Conservation (phyloP, 23 tunicate genomes). For the Trididemnum miniatum region DNA sequence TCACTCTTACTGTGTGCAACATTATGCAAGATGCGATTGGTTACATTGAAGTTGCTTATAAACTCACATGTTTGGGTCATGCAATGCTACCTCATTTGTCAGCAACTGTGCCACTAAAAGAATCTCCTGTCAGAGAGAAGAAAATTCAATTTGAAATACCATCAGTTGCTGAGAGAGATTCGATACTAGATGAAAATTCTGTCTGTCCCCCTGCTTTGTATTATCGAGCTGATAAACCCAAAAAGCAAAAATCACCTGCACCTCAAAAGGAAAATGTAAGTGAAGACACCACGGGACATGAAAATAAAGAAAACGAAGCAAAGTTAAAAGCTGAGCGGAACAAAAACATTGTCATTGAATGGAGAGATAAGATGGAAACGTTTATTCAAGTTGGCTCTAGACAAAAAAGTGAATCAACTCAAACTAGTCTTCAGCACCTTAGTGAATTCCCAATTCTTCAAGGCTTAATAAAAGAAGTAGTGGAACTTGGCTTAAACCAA, state of each 20-base stretch:
- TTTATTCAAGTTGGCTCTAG: slow-evolving; percentile 6
- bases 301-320: background rate
- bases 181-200: slow-evolving; percentile 9
- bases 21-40: slow-evolving; percentile 56
- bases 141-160: background rate
- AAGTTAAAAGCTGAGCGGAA: background rate
- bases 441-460: slow-evolving; percentile 52
- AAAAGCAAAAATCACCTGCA: background rate
- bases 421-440: slow-evolving; percentile 41
- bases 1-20: slow-evolving; percentile 14
- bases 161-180: background rate
- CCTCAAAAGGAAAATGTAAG: background rate
- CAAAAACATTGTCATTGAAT: background rate
- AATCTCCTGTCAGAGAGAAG: background rate
- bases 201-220: slow-evolving; percentile 53
- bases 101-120: background rate
- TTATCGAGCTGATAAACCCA: slow-evolving; percentile 24
- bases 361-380: slow-evolving; percentile 10
- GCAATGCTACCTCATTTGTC: slow-evolving; percentile 60
- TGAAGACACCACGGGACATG: background rate
- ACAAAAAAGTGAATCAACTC: slow-evolving; percentile 53
- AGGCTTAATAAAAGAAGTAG: slow-evolving; percentile 54
- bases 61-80: slow-evolving; percentile 66
- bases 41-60: slow-evolving; percentile 42
- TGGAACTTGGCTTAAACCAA: slow-evolving; percentile 39